Conservation (phyloP, 2,113 vertebrate genomes). For the Cephalopterus ornatus region DNA sequence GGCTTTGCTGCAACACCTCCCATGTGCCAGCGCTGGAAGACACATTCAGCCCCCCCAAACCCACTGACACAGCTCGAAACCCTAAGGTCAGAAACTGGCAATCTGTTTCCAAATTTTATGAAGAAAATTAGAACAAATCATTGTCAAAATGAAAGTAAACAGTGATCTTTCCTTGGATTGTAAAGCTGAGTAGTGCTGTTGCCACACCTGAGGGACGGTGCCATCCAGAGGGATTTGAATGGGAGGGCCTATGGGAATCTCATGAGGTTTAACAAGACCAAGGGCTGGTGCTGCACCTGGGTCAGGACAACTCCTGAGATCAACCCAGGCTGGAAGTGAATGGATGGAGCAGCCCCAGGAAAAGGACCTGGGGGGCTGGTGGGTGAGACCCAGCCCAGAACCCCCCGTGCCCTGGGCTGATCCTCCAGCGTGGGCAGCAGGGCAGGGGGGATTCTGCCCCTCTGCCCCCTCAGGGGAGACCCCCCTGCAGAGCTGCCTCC, state of each 20-base stretch:
- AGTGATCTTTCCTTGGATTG: not conserved
- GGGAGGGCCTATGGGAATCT: not conserved
- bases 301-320: not conserved
- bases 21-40: not conserved
- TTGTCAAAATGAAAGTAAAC: not conserved
- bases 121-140: not conserved
- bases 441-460: not conserved
- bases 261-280: not conserved
- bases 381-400: not conserved
- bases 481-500: not conserved
- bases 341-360: not conserved
- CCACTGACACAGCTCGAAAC: not conserved
- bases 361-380: not conserved
- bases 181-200: not conserved
- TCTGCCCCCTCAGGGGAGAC: not conserved
- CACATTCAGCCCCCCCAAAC: not conserved
- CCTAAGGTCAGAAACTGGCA: not conserved
- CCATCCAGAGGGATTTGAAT: not conserved
- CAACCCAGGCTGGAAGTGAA: not conserved
- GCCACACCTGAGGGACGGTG: not conserved
- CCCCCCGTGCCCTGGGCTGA: not conserved
- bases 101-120: not conserved
- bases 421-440: not conserved
- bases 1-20: not conserved
- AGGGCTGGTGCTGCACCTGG: no score